A percentile compares a stretch with the other conserved stretches of the same genome.
Conservation (phyloP, 2,888 invertebrate species). For the Callyntrura sp. region DNA sequence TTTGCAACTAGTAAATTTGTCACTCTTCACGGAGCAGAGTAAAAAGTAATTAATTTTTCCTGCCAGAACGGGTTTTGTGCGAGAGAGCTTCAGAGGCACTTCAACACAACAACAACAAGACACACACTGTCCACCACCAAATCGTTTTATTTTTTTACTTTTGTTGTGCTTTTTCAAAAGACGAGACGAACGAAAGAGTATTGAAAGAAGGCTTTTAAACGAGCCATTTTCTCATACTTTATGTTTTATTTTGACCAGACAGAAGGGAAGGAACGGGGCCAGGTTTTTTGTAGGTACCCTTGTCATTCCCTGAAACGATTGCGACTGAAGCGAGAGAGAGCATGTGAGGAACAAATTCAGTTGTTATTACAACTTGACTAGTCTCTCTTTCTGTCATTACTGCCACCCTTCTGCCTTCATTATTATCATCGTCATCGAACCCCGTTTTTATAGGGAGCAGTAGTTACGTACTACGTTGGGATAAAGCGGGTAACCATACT, state of each 20-base stretch:
- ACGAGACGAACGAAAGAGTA: no score
- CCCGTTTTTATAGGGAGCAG: background rate
- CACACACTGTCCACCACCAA: no score
- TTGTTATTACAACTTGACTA: slow-evolving; percentile 19
- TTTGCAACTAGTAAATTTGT: slow-evolving; percentile 5
- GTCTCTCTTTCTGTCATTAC: slow-evolving; percentile 35
- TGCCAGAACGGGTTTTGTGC: background rate
- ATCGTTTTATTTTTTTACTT: no score
- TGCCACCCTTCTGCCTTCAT: slow-evolving; percentile 27
- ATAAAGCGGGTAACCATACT: background rate
- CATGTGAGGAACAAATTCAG: slow-evolving; percentile 33
- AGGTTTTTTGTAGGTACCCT: slow-evolving; percentile 41
- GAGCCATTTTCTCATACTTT: background rate
- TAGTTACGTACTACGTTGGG: background rate
- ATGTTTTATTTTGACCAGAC: slow-evolving; percentile 6
- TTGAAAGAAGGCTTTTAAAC: background rate
- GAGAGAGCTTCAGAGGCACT: background rate
- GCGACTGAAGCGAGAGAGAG: slow-evolving; percentile 50
- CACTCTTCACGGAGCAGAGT: background rate
- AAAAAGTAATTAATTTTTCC: slow-evolving; percentile 26
- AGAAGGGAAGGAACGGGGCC: background rate
- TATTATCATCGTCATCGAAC: background rate
- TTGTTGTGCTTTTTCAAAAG: no score
- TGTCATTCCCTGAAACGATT: slow-evolving; percentile 48
- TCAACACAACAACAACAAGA: background rate